A percentile compares a stretch with the other conserved stretches of the same genome.
phyloP scores from a whole-genome alignment of 2,113 vertebrate genomes.

The Epinephelus fuscoguttatus region DNA sequence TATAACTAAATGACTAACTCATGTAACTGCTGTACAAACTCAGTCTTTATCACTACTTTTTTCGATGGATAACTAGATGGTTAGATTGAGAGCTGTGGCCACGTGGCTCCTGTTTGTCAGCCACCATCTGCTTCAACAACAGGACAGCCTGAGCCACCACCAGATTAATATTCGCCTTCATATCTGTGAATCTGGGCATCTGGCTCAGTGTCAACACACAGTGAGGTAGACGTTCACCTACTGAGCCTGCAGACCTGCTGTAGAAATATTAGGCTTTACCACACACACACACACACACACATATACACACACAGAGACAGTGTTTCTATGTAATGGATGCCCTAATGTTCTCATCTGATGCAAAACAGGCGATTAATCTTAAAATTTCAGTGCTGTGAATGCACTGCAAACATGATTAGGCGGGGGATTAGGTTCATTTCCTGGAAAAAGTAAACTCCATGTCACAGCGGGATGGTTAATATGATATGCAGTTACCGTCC shows the following conservation, averaged over 20 bases:
- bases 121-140: constrained; percentile 80
- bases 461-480: constrained; percentile 44
- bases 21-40: neutral
- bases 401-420: constrained; percentile 10
- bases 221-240: constrained; percentile 58
- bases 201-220: constrained; percentile 69
- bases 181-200: constrained; percentile 64
- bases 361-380: constrained; percentile 42
- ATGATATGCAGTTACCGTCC: constrained; percentile 47
- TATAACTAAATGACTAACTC: neutral
- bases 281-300: constrained; percentile 2
- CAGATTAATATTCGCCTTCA: constrained; percentile 78
- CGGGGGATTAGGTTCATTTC: constrained; percentile 47
- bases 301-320: neutral
- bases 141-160: constrained; percentile 67
- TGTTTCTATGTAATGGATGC: constrained; percentile 10
- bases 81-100: constrained; percentile 32
- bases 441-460: constrained; percentile 46
- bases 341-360: constrained; percentile 23
- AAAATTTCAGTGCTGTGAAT: constrained; percentile 17
- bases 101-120: constrained; percentile 66
- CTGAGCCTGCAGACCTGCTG: constrained; percentile 60
- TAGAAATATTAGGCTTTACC: constrained; percentile 1
- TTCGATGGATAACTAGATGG: constrained; percentile 1
- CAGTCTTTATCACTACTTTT: neutral